phyloP scores from a whole-genome alignment of 2,888 invertebrate species.

The Amitus sp. region DNA sequence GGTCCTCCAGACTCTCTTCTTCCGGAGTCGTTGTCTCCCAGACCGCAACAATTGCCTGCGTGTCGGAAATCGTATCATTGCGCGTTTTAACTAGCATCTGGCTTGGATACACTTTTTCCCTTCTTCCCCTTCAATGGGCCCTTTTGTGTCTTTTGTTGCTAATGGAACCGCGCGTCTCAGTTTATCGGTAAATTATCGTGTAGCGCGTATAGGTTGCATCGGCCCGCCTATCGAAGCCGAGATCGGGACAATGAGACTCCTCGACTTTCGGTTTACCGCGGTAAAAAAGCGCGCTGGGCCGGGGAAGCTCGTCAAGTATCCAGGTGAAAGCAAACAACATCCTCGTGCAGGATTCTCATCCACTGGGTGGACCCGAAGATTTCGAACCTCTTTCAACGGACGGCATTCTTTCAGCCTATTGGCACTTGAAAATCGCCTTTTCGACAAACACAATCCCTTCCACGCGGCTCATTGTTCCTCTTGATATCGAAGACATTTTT shows the following conservation, averaged over 20 bases:
- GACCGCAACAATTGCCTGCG: slow-evolving; percentile 61
- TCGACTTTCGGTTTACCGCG: slow-evolving; percentile 16
- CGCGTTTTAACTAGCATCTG: no score
- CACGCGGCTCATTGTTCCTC: no score
- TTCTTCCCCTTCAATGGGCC: no score
- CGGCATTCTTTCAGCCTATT: no score
- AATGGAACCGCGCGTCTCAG: no score
- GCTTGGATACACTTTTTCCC: no score
- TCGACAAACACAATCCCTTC: no score
- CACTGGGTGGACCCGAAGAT: not conserved
- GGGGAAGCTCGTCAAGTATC: slow-evolving; percentile 33
- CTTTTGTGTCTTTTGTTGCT: no score
- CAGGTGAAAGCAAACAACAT: slow-evolving; percentile 28
- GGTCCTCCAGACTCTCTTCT: slow-evolving; percentile 54
- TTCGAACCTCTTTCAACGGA: not conserved
- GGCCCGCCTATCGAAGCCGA: not conserved
- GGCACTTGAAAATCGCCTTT: no score
- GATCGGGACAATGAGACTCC: slow-evolving; percentile 7
- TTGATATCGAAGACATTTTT: no score
- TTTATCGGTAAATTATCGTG: no score
- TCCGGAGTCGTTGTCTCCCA: slow-evolving; percentile 58
- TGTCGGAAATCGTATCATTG: no score
- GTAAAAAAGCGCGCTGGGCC: slow-evolving; percentile 8
- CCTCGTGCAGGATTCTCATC: slow-evolving; percentile 7
- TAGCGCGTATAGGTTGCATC: slow-evolving; percentile 1